These are phyloP conservation scores for Anaspis maculata DNA, from an alignment of 2,888 invertebrate species.

Conservation along the genomic window DNA sequence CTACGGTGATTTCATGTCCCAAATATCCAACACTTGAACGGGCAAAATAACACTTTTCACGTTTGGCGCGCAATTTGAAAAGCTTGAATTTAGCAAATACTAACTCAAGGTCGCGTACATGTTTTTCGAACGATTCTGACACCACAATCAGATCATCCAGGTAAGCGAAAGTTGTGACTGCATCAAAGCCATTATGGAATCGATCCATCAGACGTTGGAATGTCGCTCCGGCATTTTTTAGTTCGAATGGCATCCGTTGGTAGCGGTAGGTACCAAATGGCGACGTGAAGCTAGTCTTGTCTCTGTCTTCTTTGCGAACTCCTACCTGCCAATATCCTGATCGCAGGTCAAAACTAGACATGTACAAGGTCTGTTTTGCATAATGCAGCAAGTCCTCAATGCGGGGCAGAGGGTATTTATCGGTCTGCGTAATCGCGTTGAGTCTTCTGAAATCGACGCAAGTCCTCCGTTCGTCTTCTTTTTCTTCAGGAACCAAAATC, in stretches of 20 bases:
- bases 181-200: constrained; percentile 8
- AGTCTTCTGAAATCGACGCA: background rate
- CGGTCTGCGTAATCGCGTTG: background rate
- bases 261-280: constrained; percentile 10
- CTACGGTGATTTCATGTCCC: constrained; percentile 3
- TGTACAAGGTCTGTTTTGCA: constrained; percentile 2
- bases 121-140: constrained; percentile 8
- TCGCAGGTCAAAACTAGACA: constrained; percentile 10
- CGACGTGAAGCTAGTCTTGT: constrained; percentile 11
- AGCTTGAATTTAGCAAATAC: constrained; percentile 10
- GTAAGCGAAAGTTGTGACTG: constrained; percentile 8
- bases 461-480: constrained; percentile 19
- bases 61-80: too few relatives aligned
- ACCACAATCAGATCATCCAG: constrained; percentile 13
- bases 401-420: background rate
- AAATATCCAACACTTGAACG: constrained; percentile 5
- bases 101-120: constrained; percentile 8
- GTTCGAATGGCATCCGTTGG: constrained; percentile 11
- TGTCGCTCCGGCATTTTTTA: constrained; percentile 10
- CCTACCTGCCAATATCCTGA: constrained; percentile 12
- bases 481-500: constrained; percentile 26
- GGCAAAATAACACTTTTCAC: too few relatives aligned
- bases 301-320: constrained; percentile 5
- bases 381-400: constrained; percentile 1
- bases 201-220: constrained; percentile 14